These are phyloP conservation scores for Zophobas morio DNA, from an alignment of 1,140 invertebrate genomes.

Conservation along the genomic window DNA sequence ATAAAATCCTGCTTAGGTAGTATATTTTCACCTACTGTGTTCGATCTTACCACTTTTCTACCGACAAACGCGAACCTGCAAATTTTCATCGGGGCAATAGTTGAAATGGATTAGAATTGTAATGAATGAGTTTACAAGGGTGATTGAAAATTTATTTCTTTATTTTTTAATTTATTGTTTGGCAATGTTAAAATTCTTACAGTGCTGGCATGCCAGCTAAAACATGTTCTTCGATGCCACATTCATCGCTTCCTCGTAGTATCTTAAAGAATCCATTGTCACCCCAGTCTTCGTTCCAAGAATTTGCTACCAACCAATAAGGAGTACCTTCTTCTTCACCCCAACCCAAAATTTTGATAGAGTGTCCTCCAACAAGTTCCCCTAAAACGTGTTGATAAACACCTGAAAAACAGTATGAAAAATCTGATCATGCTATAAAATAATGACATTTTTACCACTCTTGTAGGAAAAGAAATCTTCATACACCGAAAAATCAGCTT, in stretches of 20 bases:
- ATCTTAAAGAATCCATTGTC: slow-evolving; percentile 91
- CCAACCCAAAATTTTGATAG: slow-evolving; percentile 81
- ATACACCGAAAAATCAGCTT: slow-evolving; percentile 91
- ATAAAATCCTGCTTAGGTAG: slow-evolving; percentile 3
- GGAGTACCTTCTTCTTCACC: too few relatives aligned
- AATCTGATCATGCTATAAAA: too few relatives aligned
- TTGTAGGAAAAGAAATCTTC: slow-evolving; percentile 90
- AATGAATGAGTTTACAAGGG: too few relatives aligned
- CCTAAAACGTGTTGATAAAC: slow-evolving; percentile 89
- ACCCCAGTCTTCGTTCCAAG: slow-evolving; percentile 93
- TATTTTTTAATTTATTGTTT: too few relatives aligned
- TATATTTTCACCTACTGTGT: not conserved
- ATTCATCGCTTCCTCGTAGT: slow-evolving; percentile 85
- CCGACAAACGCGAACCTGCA: too few relatives aligned
- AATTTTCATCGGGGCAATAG: too few relatives aligned
- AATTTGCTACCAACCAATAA: slow-evolving; percentile 72
- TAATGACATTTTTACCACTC: slow-evolving; percentile 70
- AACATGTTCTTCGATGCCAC: slow-evolving; percentile 87
- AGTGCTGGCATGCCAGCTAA: slow-evolving; percentile 79
- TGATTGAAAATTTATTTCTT: too few relatives aligned
- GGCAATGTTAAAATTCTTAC: not conserved
- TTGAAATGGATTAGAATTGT: too few relatives aligned
- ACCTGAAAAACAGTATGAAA: slow-evolving; percentile 68
- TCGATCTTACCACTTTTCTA: not conserved
- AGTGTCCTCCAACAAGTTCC: slow-evolving; percentile 86